Evolutionary conservation across 2,797 vertebrate genomes (phyloP), one percentile per base, ranked within the genome.

Genomic region (Oreonectes daqikongensis): DNA sequence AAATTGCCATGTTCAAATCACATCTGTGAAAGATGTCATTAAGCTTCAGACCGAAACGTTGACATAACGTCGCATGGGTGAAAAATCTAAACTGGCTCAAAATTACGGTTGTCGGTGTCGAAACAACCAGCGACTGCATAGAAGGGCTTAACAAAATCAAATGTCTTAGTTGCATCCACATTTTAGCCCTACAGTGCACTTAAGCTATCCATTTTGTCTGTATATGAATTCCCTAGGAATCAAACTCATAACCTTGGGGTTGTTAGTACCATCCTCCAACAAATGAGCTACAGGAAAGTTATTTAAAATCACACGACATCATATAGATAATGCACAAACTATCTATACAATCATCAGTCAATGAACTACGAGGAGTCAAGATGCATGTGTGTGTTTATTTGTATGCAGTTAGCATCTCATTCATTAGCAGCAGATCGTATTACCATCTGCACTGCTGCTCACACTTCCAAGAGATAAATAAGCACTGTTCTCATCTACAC

Each of bases 361-460:
- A 69, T 61, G n/a, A 69, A 48, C 55, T 40, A 46, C 32, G 42
- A 52, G 52, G 44, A 71, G 46, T 20, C 53, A 69, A 22, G 18
- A 69, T 11, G 26, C n/a, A n/a, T 59, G 44, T 44, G 44, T 44
- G n/a, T 48, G 72, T 57, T 74, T 65, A 46, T 69, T 60, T 79
- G 78, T 74, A 69, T 75, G 57, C 52, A 20, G 44, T 73, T 18
- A 48, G 53, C 4, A 30, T 77, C 55, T 60, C 28, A 50, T 69
- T 77, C 53, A 69, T 69, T 77, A 77, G 10, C 66, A 77, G 74
- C 3, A 60, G 55, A 53, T 77, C 65, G 74, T 61, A 61, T 30
- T 30, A 32, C 74, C 74, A 77, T 77, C 74, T 77, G 74, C 53
- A 69, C 74, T 60, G 65, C 74, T 77, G n/a, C 44, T 52, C 74